phyloP scores from a whole-genome alignment of 1,140 invertebrate species.

The Papilio machaon region DNA sequence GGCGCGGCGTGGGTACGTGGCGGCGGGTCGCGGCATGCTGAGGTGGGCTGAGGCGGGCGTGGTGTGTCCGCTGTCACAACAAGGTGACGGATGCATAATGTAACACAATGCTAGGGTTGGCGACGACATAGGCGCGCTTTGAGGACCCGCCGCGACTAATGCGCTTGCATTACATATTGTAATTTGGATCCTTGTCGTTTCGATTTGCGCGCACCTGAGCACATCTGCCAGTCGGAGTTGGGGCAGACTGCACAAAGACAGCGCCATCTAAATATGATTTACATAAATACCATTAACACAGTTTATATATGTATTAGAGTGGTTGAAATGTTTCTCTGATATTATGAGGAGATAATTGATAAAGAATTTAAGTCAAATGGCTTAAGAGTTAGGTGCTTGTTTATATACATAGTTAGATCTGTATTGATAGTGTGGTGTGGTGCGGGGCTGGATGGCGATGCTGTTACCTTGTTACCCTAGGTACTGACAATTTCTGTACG shows the following conservation, averaged over 20 bases:
- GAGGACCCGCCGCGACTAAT: background rate
- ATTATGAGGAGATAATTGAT: background rate
- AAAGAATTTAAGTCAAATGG: background rate
- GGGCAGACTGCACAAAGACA: background rate
- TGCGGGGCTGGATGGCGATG: background rate
- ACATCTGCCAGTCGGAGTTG: background rate
- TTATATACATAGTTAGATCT: background rate
- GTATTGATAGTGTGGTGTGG: background rate
- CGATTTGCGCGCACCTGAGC: background rate
- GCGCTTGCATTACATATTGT: constrained; percentile 20
- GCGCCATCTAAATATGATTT: background rate
- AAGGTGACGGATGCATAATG: constrained; percentile 45
- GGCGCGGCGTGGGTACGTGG: background rate
- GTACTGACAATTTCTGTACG: background rate
- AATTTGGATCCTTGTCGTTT: constrained; percentile 8
- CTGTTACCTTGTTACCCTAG: too few species aligned
- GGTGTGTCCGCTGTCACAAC: constrained; percentile 46
- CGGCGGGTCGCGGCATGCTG: too few species aligned
- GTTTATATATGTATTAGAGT: background rate
- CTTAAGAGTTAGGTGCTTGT: background rate
- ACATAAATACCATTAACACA: background rate
- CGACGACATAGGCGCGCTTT: background rate
- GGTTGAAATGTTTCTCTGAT: background rate
- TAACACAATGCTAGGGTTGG: constrained; percentile 38
- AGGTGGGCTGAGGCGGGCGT: constrained; percentile 3